phyloP scores from a whole-genome alignment of 2,888 invertebrate genomes.

The Nomada hirtipes region DNA sequence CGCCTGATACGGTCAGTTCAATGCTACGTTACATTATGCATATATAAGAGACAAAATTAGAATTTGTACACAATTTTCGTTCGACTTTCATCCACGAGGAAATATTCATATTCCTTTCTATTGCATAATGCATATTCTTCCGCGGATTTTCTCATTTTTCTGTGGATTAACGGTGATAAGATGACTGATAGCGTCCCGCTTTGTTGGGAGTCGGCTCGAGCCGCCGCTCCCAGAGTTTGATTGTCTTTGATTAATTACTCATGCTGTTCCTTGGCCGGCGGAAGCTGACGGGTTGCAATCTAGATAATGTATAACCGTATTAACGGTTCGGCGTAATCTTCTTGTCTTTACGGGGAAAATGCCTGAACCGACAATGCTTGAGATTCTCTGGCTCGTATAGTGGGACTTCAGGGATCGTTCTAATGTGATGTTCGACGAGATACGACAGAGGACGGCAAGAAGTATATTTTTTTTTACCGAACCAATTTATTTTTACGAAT shows the following conservation, averaged over 20 bases:
- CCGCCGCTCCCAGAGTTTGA: constrained; percentile 83
- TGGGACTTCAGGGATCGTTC: not conserved
- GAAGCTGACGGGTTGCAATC: constrained; percentile 79
- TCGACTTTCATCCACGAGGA: not conserved
- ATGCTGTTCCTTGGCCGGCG: constrained; percentile 76
- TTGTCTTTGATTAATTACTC: constrained; percentile 84
- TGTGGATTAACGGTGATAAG: constrained; percentile 60
- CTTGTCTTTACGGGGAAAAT: constrained; percentile 66
- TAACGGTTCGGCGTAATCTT: constrained; percentile 75
- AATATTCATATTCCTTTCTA: constrained; percentile 39
- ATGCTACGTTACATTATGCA: too few species aligned
- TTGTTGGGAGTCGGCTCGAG: constrained; percentile 80
- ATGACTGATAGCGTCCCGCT: constrained; percentile 75
- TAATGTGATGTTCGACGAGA: not conserved
- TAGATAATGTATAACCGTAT: constrained; percentile 82
- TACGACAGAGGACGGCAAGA: too few species aligned
- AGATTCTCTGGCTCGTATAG: constrained; percentile 2
- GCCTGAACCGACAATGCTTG: constrained; percentile 1
- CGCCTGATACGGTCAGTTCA: not conserved
- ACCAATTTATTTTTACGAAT: too few species aligned
- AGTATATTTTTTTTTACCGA: too few species aligned
- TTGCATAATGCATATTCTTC: constrained; percentile 53
- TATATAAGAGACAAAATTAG: not conserved
- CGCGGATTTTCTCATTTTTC: constrained; percentile 26
- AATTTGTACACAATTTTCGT: not conserved